These are phyloP conservation scores for Chionoecetes opilio DNA, from an alignment of 1,140 invertebrate genomes.

Conservation along the genomic window DNA sequence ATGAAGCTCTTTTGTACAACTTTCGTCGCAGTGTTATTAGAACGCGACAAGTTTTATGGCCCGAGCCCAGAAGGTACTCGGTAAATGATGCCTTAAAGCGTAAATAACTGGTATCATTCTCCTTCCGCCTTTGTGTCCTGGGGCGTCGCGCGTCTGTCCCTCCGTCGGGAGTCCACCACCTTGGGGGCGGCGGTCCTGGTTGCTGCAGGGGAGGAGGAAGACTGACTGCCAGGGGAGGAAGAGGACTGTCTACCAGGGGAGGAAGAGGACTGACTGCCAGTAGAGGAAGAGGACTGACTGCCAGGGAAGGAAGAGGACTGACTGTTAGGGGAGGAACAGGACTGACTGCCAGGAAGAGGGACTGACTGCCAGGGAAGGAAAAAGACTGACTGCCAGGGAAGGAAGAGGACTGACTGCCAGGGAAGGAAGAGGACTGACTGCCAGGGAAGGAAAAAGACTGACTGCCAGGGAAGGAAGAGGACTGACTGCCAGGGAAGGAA, in stretches of 20 bases:
- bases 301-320: no score
- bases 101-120: conserved; percentile 30
- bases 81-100: conserved; percentile 28
- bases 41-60: conserved; percentile 55
- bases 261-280: no score
- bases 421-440: background rate
- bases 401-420: no score
- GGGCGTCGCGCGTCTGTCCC: conserved; percentile 7
- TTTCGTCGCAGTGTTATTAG: conserved; percentile 48
- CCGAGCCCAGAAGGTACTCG: background rate
- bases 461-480: background rate
- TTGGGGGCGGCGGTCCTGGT: background rate
- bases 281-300: background rate
- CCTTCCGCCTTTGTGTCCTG: conserved; percentile 13
- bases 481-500: background rate
- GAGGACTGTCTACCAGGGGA: background rate
- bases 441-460: no score
- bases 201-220: no score
- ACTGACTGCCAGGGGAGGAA: background rate
- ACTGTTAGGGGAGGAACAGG: background rate
- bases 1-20: conserved; percentile 61
- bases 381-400: background rate
- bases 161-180: background rate
- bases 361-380: background rate
- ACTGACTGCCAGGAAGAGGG: no score